Evolutionary conservation across 2,888 invertebrate species (phyloP).

Genomic region (Elysia crispata): DNA sequence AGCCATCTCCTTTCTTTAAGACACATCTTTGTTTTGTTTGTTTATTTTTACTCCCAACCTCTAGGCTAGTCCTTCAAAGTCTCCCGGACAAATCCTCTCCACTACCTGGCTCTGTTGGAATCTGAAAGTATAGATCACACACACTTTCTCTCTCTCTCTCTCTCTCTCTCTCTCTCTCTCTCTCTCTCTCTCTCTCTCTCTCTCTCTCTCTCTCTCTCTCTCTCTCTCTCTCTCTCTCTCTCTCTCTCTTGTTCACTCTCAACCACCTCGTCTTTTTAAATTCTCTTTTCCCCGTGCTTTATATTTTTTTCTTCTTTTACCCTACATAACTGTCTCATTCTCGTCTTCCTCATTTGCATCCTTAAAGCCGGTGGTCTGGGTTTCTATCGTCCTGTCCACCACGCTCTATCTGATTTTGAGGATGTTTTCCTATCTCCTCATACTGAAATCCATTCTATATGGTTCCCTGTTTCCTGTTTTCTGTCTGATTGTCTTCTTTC

Average conservation of each 20-base stretch:
- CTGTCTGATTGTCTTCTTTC: too few relatives aligned
- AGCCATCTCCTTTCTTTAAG: neutral
- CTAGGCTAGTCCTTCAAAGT: too few relatives aligned
- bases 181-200: constrained; percentile 10
- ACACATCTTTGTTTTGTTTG: too few relatives aligned
- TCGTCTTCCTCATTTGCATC: constrained; percentile 26
- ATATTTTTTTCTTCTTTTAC: neutral
- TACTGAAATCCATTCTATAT: too few relatives aligned
- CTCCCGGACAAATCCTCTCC: too few relatives aligned
- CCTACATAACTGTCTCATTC: constrained; percentile 13
- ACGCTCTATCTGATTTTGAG: neutral
- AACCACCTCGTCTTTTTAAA: constrained; percentile 20
- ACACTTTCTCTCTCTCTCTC: constrained; percentile 22
- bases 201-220: neutral
- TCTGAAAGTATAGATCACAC: neutral
- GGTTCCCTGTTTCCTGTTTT: too few relatives aligned
- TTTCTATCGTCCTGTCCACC: constrained; percentile 5
- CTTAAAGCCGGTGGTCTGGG: neutral
- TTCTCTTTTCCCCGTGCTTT: neutral
- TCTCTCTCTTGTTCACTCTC: constrained; percentile 1
- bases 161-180: constrained; percentile 23
- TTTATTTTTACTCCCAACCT: too few relatives aligned
- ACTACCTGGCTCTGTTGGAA: neutral
- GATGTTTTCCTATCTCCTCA: too few relatives aligned
- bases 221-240: neutral